A percentile compares a stretch with the other conserved stretches of the same genome.
Conservation (phyloP, 2,888 invertebrate genomes). For the Pyrocoelia pectoralis region DNA sequence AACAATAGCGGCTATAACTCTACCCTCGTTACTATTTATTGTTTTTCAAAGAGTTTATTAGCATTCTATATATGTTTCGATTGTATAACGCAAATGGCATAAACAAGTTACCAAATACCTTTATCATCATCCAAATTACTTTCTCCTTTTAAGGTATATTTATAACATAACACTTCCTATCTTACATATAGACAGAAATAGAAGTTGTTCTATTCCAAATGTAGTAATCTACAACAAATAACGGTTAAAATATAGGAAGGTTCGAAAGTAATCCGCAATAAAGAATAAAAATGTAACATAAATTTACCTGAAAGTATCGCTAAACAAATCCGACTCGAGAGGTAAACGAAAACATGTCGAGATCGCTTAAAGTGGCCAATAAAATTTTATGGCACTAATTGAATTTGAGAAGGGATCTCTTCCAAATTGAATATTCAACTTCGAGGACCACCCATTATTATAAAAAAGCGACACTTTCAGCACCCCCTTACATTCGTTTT, state of each 20-base stretch:
- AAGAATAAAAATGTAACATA: neutral
- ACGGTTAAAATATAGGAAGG: neutral
- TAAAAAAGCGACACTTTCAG: slow-evolving; percentile 25
- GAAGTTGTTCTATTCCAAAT: slow-evolving; percentile 18
- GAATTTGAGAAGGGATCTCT: slow-evolving; percentile 13
- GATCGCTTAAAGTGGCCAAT: slow-evolving; percentile 30
- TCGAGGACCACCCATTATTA: slow-evolving; percentile 29
- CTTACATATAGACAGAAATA: neutral
- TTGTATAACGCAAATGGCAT: slow-evolving; percentile 36
- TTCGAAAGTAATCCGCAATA: no score
- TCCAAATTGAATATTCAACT: slow-evolving; percentile 1
- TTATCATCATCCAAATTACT: slow-evolving; percentile 31
- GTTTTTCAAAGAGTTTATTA: slow-evolving; percentile 39
- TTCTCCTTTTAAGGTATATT: slow-evolving; percentile 27
- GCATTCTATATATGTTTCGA: slow-evolving; percentile 38
- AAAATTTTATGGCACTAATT: slow-evolving; percentile 29
- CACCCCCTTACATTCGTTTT: slow-evolving; percentile 12
- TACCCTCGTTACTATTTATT: slow-evolving; percentile 37
- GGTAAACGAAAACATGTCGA: slow-evolving; percentile 15
- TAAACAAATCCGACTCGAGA: slow-evolving; percentile 26
- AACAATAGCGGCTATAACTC: slow-evolving; percentile 41
- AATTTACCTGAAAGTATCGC: neutral
- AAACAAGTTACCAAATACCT: slow-evolving; percentile 37
- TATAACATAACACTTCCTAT: slow-evolving; percentile 20
- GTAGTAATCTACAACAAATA: slow-evolving; percentile 4